phyloP scores from a whole-genome alignment of 2,113 vertebrate genomes.

The Poeciliopsis retropinna region DNA sequence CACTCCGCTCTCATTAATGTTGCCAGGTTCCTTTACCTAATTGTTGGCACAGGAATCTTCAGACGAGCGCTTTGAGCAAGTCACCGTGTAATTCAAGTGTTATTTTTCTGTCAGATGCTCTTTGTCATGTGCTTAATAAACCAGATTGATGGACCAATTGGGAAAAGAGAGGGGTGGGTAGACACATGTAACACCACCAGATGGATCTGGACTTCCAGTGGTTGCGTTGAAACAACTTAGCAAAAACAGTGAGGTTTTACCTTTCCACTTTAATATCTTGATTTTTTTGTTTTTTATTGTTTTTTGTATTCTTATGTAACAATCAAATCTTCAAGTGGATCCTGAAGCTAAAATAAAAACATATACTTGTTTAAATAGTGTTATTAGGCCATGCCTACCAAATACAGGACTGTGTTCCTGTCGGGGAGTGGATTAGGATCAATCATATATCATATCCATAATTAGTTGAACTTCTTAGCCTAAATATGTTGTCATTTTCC shows the following conservation, averaged over 20 bases:
- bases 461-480: too few relatives aligned
- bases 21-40: slow-evolving; percentile 49
- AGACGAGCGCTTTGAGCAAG: slow-evolving; percentile 42
- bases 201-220: slow-evolving; percentile 17
- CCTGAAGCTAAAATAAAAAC: too few relatives aligned
- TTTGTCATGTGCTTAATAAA: slow-evolving; percentile 50
- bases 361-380: too few relatives aligned
- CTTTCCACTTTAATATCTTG: slow-evolving; percentile 23
- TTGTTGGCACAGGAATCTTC: slow-evolving; percentile 45
- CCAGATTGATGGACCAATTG: slow-evolving; percentile 35
- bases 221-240: slow-evolving; percentile 29
- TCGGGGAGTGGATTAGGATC: too few relatives aligned
- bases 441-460: too few relatives aligned
- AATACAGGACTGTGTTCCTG: too few relatives aligned
- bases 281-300: not conserved
- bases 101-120: slow-evolving; percentile 43
- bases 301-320: too few relatives aligned
- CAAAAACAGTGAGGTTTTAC: slow-evolving; percentile 14
- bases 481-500: too few relatives aligned
- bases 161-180: not conserved
- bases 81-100: slow-evolving; percentile 42
- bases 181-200: not conserved
- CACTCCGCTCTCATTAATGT: slow-evolving; percentile 77
- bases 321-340: too few relatives aligned
- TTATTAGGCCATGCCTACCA: too few relatives aligned